Evolutionary conservation across 2,113 vertebrate genomes (phyloP).

Genomic region (Seriola rivoliana): DNA sequence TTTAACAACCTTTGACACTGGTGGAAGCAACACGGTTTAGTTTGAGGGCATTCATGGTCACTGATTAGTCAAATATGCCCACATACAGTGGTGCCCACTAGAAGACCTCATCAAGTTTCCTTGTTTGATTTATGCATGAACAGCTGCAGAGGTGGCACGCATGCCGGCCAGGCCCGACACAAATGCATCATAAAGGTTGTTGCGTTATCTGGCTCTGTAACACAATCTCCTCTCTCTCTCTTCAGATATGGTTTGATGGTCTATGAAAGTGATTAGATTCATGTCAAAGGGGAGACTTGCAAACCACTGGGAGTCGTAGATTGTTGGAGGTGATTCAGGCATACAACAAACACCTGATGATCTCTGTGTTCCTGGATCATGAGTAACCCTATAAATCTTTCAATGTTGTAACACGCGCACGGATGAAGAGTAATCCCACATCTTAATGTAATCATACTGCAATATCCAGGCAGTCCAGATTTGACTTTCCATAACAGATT

Average conservation of each 20-base stretch:
- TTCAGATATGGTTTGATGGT: slow-evolving; percentile 54
- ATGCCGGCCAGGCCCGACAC: slow-evolving; percentile 52
- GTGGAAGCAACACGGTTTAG: slow-evolving; percentile 30
- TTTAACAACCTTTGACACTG: slow-evolving; percentile 14
- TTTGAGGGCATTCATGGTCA: slow-evolving; percentile 39
- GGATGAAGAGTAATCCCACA: slow-evolving; percentile 41
- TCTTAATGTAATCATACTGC: slow-evolving; percentile 44
- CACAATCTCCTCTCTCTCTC: slow-evolving; percentile 54
- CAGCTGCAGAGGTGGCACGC: slow-evolving; percentile 76
- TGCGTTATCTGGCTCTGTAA: slow-evolving; percentile 54
- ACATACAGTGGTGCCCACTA: slow-evolving; percentile 41
- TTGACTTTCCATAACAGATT: slow-evolving; percentile 32
- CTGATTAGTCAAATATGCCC: slow-evolving; percentile 58
- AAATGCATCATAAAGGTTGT: slow-evolving; percentile 66
- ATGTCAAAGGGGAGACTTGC: slow-evolving; percentile 43
- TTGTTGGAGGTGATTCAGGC: slow-evolving; percentile 41
- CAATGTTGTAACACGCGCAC: slow-evolving; percentile 23
- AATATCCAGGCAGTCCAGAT: slow-evolving; percentile 25
- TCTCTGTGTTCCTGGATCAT: slow-evolving; percentile 19
- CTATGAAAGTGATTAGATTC: slow-evolving; percentile 56
- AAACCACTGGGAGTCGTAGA: slow-evolving; percentile 19
- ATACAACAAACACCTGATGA: slow-evolving; percentile 12
- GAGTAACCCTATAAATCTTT: slow-evolving; percentile 32
- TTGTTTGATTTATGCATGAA: slow-evolving; percentile 79
- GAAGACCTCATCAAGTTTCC: slow-evolving; percentile 68